These are phyloP conservation scores for Pseudobourletiella spinata DNA, from an alignment of 1,140 invertebrate species.

Conservation along the genomic window DNA sequence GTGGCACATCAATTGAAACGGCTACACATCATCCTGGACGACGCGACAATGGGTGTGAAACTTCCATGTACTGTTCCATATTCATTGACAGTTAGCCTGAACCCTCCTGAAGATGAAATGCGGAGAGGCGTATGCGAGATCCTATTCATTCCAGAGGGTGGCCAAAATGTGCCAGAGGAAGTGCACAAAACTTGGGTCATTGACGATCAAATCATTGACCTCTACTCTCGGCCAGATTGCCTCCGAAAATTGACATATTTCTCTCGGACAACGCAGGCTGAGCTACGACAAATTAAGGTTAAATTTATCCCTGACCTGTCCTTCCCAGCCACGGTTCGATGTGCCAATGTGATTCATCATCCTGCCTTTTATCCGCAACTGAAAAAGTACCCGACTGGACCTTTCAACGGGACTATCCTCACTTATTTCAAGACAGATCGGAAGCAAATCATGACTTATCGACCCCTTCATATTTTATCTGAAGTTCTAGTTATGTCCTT, in stretches of 20 bases:
- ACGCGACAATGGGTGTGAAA: not conserved
- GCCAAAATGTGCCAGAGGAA: not conserved
- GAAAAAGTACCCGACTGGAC: not conserved
- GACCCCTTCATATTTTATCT: not conserved
- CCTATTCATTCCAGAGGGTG: not conserved
- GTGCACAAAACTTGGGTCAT: not conserved
- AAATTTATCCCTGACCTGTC: not conserved
- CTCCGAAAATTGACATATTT: constrained; percentile 7
- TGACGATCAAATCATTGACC: constrained; percentile 7
- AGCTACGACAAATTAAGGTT: not conserved
- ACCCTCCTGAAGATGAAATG: not conserved
- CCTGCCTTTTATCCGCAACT: constrained; percentile 6
- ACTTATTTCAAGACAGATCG: not conserved
- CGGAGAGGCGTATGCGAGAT: not conserved
- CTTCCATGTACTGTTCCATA: not conserved
- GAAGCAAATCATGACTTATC: not conserved
- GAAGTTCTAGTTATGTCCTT: not conserved
- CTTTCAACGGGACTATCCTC: not conserved
- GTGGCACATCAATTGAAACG: not conserved
- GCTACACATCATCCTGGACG: not conserved
- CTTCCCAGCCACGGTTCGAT: not conserved
- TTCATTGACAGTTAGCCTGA: not conserved
- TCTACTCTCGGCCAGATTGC: not conserved
- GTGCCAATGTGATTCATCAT: not conserved
- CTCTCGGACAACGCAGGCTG: not conserved